phyloP scores from a whole-genome alignment of 2,113 vertebrate genomes.

The Eretmochelys imbricata region DNA sequence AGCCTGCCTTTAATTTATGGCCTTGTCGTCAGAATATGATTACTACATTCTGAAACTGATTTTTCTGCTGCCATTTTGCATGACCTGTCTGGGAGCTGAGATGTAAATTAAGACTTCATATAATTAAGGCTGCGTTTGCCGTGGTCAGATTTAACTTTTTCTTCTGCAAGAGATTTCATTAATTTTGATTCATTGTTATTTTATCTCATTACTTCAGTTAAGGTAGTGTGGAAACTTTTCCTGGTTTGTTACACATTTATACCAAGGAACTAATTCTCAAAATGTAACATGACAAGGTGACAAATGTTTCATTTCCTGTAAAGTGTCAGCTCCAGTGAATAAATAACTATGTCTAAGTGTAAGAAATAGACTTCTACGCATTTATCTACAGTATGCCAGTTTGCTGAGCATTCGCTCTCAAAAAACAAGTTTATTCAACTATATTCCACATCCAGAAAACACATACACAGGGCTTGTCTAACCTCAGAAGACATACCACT shows the following conservation, averaged over 20 bases:
- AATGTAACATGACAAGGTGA: not conserved
- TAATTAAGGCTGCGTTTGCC: constrained; percentile 40
- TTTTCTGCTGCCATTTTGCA: constrained; percentile 26
- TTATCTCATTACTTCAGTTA: not conserved
- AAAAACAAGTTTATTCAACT: not conserved
- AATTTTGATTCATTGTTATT: not conserved
- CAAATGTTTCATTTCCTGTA: not conserved
- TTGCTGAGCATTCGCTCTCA: not conserved
- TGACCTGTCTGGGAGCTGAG: constrained; percentile 28
- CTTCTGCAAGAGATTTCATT: constrained; percentile 18
- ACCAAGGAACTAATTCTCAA: not conserved
- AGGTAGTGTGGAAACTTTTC: not conserved
- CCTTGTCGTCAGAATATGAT: constrained; percentile 28
- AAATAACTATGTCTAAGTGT: not conserved
- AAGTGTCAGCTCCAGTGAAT: not conserved
- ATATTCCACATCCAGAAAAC: not conserved
- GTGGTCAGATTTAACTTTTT: constrained; percentile 31
- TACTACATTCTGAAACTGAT: constrained; percentile 47
- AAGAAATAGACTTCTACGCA: not conserved
- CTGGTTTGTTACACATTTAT: not conserved
- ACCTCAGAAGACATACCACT: not conserved
- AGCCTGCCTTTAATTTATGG: not conserved
- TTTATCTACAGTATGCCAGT: not conserved
- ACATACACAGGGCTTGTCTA: not conserved
- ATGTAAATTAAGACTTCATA: constrained; percentile 64